phyloP scores from a whole-genome alignment of 2,113 vertebrate genomes.

The Eptesicus fuscus region DNA sequence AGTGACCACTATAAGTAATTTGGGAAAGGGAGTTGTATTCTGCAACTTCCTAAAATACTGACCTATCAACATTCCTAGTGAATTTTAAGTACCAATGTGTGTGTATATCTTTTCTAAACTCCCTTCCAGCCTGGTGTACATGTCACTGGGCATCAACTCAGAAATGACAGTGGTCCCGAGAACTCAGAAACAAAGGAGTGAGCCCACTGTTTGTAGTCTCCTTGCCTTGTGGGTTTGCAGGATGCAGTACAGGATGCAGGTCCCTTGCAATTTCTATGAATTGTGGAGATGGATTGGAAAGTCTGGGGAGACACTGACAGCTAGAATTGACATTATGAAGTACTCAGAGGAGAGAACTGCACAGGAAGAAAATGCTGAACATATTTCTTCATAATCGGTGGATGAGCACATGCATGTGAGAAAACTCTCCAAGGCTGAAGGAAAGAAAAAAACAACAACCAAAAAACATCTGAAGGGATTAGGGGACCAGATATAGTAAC shows the following conservation, averaged over 20 bases:
- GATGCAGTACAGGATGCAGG: accelerated
- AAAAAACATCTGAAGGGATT: background rate
- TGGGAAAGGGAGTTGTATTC: background rate
- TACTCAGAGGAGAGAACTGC: background rate
- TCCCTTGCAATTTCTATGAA: too few relatives aligned
- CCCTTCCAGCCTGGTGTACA: background rate
- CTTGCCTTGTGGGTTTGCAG: background rate
- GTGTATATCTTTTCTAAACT: background rate
- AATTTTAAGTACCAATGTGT: background rate
- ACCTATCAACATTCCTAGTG: background rate
- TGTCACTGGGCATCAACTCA: background rate
- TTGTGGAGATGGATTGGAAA: background rate
- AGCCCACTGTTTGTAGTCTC: background rate
- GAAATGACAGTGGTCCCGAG: background rate
- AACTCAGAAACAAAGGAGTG: background rate
- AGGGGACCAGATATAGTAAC: background rate
- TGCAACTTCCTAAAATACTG: background rate
- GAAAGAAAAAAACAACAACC: background rate
- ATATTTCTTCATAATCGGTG: background rate
- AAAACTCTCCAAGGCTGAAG: background rate
- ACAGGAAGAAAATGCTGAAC: background rate
- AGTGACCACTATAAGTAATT: background rate
- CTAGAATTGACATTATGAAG: background rate
- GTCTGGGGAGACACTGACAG: background rate
- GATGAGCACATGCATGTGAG: background rate